Evolutionary conservation across 1,140 invertebrate species (phyloP).

Genomic region (Calycopis cecrops): DNA sequence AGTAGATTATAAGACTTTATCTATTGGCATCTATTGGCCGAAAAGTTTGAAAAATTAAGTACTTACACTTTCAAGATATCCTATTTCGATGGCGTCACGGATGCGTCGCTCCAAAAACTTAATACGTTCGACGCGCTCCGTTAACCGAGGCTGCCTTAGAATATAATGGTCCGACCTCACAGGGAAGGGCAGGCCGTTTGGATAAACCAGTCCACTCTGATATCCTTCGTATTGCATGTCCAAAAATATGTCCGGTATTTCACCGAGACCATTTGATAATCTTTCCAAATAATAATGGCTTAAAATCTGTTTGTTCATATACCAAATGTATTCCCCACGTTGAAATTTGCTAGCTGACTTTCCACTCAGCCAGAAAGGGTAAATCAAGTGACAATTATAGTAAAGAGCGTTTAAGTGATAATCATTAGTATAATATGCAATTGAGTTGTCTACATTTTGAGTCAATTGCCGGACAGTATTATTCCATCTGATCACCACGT

Average conservation of each 20-base stretch:
- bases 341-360: conserved; percentile 70
- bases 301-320: conserved; percentile 77
- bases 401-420: conserved; percentile 82
- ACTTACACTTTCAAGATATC: conserved; percentile 72
- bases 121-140: conserved; percentile 67
- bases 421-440: conserved; percentile 86
- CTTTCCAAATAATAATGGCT: conserved; percentile 82
- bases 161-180: conserved; percentile 72
- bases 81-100: conserved; percentile 78
- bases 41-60: not conserved
- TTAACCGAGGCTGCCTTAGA: conserved; percentile 41
- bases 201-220: conserved; percentile 78
- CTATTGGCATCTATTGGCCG: too few relatives aligned
- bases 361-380: conserved; percentile 78
- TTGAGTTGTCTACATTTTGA: conserved; percentile 68
- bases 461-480: conserved; percentile 75
- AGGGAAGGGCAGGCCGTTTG: conserved; percentile 81
- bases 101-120: conserved; percentile 78
- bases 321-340: conserved; percentile 80
- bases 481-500: conserved; percentile 72
- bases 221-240: conserved; percentile 78
- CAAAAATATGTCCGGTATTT: conserved; percentile 76
- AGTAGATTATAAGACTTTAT: not conserved
- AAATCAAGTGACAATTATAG: conserved; percentile 79
- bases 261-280: conserved; percentile 78